Conservation (phyloP, 2,797 vertebrate genomes). For the Diplodus puntazzo region DNA sequence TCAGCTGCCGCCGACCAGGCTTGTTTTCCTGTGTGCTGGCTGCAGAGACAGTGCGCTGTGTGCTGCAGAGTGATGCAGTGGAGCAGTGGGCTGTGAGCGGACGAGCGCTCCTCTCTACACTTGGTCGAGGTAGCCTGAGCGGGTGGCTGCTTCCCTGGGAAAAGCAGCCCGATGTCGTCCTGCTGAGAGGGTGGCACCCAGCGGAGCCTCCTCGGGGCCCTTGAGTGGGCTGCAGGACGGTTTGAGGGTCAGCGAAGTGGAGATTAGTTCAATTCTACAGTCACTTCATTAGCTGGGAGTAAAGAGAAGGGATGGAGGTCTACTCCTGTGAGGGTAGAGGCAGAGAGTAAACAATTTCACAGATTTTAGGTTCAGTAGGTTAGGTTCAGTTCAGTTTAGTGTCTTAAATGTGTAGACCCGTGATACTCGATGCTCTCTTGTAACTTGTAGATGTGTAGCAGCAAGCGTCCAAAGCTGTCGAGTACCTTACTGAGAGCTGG, state of each 20-base stretch:
- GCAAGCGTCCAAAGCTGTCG: background rate
- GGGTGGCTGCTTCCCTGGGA: constrained; percentile 55
- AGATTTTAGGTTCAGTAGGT: background rate
- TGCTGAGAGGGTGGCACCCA: constrained; percentile 47
- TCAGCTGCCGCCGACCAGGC: constrained; percentile 65
- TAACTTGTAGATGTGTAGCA: background rate
- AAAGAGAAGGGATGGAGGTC: background rate
- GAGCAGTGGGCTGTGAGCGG: constrained; percentile 65
- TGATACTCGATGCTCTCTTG: background rate
- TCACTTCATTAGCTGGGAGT: constrained; percentile 3
- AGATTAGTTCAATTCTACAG: constrained; percentile 18
- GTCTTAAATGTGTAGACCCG: background rate
- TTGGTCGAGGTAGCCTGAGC: constrained; percentile 75
- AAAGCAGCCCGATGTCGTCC: constrained; percentile 64
- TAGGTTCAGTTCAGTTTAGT: no score
- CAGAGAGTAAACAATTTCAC: constrained; percentile 6
- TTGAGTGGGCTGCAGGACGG: constrained; percentile 21
- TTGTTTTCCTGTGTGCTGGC: constrained; percentile 70
- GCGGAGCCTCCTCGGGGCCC: background rate
- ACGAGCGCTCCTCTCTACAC: constrained; percentile 61
- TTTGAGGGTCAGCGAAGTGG: constrained; percentile 30
- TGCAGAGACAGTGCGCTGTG: constrained; percentile 56
- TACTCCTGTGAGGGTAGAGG: background rate
- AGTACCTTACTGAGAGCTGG: background rate
- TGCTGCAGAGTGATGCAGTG: constrained; percentile 85